Conservation (phyloP, 2,113 vertebrate species). For the Cryptoleucopteryx plumbea region DNA sequence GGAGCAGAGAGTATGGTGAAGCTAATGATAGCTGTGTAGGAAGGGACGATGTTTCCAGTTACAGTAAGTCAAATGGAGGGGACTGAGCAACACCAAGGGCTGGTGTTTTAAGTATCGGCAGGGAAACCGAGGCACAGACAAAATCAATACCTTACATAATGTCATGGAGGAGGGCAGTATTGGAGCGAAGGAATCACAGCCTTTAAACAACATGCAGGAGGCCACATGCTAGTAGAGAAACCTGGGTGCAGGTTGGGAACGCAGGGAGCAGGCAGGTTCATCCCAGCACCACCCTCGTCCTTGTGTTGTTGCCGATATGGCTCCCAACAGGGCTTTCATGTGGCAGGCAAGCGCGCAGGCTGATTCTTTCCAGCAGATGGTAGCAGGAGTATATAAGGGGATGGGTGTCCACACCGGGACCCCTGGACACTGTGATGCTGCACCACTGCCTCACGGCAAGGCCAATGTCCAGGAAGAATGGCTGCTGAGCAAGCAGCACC, state of each 20-base stretch:
- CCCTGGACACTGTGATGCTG: accelerated
- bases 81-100: background rate
- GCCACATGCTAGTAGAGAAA: background rate
- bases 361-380: slow-evolving; percentile 61
- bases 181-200: background rate
- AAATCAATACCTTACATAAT: background rate
- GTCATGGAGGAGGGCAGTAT: background rate
- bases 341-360: background rate
- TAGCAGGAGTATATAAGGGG: slow-evolving; percentile 47
- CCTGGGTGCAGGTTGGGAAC: accelerated
- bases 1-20: background rate
- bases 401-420: background rate
- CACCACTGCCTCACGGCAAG: background rate
- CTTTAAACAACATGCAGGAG: background rate
- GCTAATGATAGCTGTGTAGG: background rate
- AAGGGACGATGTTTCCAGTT: background rate
- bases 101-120: background rate
- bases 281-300: accelerated
- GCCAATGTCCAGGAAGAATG: background rate
- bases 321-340: background rate
- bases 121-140: background rate
- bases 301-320: background rate
- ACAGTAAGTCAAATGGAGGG: background rate
- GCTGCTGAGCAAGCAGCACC: background rate
- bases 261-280: accelerated